These are phyloP conservation scores for Zosterops lateralis DNA, from an alignment of 2,113 vertebrate genomes.

Conservation along the genomic window DNA sequence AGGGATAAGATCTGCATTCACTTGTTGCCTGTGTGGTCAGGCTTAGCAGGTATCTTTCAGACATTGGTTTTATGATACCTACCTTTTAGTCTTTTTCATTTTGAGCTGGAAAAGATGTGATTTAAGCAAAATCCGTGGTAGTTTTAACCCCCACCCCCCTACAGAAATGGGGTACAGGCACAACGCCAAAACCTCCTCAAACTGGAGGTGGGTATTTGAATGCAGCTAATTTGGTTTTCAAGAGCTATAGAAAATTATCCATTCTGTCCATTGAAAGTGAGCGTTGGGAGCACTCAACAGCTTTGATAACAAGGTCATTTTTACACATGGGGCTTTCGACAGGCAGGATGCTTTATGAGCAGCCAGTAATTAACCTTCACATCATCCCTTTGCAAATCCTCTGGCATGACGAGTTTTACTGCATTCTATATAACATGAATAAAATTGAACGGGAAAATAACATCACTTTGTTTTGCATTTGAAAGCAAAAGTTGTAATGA, in stretches of 20 bases:
- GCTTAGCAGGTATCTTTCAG: not conserved
- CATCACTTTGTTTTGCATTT: constrained; percentile 34
- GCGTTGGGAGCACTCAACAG: not conserved
- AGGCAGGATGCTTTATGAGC: constrained; percentile 26
- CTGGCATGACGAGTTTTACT: constrained; percentile 51
- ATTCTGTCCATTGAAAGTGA: not conserved
- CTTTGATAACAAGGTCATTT: constrained; percentile 59
- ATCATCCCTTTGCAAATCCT: constrained; percentile 56
- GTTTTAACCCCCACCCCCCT: not conserved
- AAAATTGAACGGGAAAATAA: constrained; percentile 47
- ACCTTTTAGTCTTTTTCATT: not conserved
- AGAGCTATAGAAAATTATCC: not conserved
- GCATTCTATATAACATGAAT: constrained; percentile 39
- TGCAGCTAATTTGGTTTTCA: not conserved
- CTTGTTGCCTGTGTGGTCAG: not conserved
- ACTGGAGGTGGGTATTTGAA: not conserved
- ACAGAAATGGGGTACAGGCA: not conserved
- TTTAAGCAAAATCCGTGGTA: not conserved
- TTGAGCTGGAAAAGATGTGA: not conserved
- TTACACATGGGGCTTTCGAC: constrained; percentile 29
- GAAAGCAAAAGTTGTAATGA: constrained; percentile 55
- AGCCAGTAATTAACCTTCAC: constrained; percentile 58
- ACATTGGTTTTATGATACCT: not conserved
- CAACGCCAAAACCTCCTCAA: not conserved
- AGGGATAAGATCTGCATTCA: not conserved